Conservation (phyloP, 1,140 invertebrate species). For the Chrysomallon squamiferum region DNA sequence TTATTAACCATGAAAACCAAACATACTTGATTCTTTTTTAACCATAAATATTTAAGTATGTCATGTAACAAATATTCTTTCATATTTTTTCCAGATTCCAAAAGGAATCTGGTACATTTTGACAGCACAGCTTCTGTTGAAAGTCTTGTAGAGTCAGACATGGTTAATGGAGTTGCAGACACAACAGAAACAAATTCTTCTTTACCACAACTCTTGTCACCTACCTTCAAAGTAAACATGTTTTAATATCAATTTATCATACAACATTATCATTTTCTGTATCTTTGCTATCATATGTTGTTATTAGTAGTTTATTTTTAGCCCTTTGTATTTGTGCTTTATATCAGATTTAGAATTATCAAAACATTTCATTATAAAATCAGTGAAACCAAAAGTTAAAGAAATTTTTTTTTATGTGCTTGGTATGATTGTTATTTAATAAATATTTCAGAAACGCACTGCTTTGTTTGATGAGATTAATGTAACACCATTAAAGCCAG, state of each 20-base stretch:
- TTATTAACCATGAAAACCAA: too few relatives aligned
- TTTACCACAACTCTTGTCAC: slow-evolving; percentile 37
- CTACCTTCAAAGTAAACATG: slow-evolving; percentile 37
- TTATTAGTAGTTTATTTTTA: neutral
- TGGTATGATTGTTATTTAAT: neutral
- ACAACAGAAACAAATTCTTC: slow-evolving; percentile 15
- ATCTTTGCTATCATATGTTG: too few relatives aligned
- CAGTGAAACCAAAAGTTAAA: too few relatives aligned
- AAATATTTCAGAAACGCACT: slow-evolving; percentile 30
- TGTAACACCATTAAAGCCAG: slow-evolving; percentile 26
- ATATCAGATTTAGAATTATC: neutral
- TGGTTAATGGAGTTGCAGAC: slow-evolving; percentile 16
- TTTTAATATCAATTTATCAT: neutral
- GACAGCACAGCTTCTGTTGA: slow-evolving; percentile 29
- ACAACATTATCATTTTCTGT: too few relatives aligned
- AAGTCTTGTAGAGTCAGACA: neutral
- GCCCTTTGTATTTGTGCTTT: neutral
- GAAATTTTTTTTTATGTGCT: neutral
- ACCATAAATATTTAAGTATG: too few relatives aligned
- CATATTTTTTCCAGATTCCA: slow-evolving; percentile 20
- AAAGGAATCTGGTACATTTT: slow-evolving; percentile 28
- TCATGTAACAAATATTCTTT: too few relatives aligned
- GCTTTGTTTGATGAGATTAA: slow-evolving; percentile 17
- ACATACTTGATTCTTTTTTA: too few relatives aligned
- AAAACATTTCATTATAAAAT: neutral